Conservation (phyloP, 2,113 vertebrate genomes). For the Psettodes erumei region DNA sequence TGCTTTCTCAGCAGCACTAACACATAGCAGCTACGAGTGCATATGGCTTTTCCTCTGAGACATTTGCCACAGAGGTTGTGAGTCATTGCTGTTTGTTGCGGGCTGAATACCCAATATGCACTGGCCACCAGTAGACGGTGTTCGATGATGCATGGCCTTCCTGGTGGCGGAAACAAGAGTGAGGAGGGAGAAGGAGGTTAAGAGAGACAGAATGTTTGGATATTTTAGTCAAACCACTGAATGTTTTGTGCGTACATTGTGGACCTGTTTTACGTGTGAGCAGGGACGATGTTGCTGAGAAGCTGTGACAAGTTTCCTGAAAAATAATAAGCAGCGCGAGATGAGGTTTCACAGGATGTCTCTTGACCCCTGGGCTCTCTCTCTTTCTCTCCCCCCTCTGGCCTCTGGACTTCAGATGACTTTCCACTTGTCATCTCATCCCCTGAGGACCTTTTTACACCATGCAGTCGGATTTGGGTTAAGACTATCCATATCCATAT, state of each 20-base stretch:
- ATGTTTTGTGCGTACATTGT: background rate
- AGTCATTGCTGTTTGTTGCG: constrained; percentile 41
- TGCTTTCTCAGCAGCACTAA: constrained; percentile 19
- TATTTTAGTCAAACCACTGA: background rate
- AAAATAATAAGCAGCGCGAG: background rate
- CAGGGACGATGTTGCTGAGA: background rate
- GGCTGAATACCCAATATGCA: constrained; percentile 21
- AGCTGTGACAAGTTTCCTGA: background rate
- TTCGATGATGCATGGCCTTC: constrained; percentile 4
- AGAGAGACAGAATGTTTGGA: background rate
- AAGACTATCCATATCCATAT: constrained; percentile 15
- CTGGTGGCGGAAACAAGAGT: background rate
- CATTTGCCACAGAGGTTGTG: constrained; percentile 34
- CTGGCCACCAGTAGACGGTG: constrained; percentile 22
- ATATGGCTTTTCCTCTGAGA: constrained; percentile 27
- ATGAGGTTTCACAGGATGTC: constrained; percentile 29
- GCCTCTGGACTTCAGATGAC: constrained; percentile 19
- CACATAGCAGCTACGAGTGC: constrained; percentile 15
- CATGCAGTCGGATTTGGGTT: background rate
- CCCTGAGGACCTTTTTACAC: background rate
- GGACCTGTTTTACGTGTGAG: background rate
- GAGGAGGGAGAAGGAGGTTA: background rate
- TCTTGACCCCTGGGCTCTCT: constrained; percentile 23
- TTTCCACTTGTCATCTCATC: constrained; percentile 28
- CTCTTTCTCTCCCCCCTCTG: background rate